A percentile compares a stretch with the other conserved stretches of the same genome.
These are phyloP conservation scores for Trichogramma dendrolimi DNA, from an alignment of 2,888 invertebrate species.

Conservation along the genomic window DNA sequence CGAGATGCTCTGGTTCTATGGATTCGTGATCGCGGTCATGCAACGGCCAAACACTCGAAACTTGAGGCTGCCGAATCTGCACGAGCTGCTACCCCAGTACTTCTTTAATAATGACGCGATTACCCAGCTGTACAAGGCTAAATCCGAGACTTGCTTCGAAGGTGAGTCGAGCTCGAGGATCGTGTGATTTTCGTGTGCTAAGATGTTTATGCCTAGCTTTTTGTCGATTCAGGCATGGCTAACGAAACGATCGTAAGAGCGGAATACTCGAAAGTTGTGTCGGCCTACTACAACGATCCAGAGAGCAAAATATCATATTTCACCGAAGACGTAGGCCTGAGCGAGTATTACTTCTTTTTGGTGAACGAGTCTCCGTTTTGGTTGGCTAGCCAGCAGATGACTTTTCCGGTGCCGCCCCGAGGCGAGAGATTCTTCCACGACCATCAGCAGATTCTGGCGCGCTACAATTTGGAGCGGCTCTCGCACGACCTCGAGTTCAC, in stretches of 20 bases:
- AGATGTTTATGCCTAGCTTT: neutral
- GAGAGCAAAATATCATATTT: constrained; percentile 65
- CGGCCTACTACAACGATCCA: neutral
- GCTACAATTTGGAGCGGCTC: constrained; percentile 66
- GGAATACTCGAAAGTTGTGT: neutral
- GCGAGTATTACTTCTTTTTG: constrained; percentile 62
- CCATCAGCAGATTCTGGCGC: constrained; percentile 64
- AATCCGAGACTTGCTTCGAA: no score
- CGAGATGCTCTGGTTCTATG: constrained; percentile 62
- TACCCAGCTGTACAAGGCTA: constrained; percentile 24
- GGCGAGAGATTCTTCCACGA: constrained; percentile 63
- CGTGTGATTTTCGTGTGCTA: neutral
- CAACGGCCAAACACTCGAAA: constrained; percentile 60
- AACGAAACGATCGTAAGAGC: neutral
- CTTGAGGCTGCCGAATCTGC: constrained; percentile 62
- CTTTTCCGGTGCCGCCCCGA: constrained; percentile 55
- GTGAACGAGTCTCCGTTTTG: constrained; percentile 64
- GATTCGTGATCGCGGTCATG: constrained; percentile 58
- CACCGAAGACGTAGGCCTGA: constrained; percentile 69
- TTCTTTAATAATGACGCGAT: constrained; percentile 62
- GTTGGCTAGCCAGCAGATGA: constrained; percentile 58
- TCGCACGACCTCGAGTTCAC: constrained; percentile 62
- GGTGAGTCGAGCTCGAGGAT: no score
- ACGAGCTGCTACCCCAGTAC: constrained; percentile 64
- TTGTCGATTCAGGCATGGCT: neutral